A percentile compares a stretch with the other conserved stretches of the same genome.
phyloP scores from a whole-genome alignment of 2,888 invertebrate species.

The Acrocyrtus sp. region DNA sequence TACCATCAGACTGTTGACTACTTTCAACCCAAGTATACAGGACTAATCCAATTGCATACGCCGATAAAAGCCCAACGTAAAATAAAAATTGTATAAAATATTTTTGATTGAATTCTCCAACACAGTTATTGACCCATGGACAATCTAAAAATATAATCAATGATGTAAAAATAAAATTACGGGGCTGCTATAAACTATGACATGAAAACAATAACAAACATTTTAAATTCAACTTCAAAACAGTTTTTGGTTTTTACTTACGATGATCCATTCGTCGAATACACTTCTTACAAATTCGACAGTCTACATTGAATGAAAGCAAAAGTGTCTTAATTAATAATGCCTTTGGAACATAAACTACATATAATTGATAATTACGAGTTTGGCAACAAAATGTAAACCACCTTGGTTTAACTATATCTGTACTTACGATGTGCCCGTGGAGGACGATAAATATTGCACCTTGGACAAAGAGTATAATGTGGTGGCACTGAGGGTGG shows the following conservation, averaged over 20 bases:
- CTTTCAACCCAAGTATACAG: slow-evolving; percentile 77
- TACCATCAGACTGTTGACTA: slow-evolving; percentile 74
- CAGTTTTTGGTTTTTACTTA: slow-evolving; percentile 5
- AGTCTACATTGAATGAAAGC: slow-evolving; percentile 68
- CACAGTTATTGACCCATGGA: slow-evolving; percentile 88
- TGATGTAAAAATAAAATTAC: slow-evolving; percentile 3
- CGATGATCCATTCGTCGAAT: slow-evolving; percentile 72
- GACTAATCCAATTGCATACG: slow-evolving; percentile 78
- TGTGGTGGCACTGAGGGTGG: slow-evolving; percentile 28
- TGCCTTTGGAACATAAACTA: too few species aligned
- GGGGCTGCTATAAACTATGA: too few species aligned
- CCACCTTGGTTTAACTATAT: too few species aligned
- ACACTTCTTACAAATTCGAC: slow-evolving; percentile 86
- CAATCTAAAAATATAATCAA: slow-evolving; percentile 22
- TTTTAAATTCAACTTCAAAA: neutral
- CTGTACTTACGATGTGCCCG: slow-evolving; percentile 76
- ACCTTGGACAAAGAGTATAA: slow-evolving; percentile 84
- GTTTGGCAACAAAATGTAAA: too few species aligned
- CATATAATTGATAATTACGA: too few species aligned
- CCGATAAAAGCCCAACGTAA: slow-evolving; percentile 76
- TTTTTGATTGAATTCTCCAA: slow-evolving; percentile 91
- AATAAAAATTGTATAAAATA: slow-evolving; percentile 89
- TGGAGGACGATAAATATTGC: slow-evolving; percentile 84
- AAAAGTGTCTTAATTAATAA: too few species aligned
- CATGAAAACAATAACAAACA: neutral